Conservation (phyloP, 2,888 invertebrate species). For the Polyommatus icarus region DNA sequence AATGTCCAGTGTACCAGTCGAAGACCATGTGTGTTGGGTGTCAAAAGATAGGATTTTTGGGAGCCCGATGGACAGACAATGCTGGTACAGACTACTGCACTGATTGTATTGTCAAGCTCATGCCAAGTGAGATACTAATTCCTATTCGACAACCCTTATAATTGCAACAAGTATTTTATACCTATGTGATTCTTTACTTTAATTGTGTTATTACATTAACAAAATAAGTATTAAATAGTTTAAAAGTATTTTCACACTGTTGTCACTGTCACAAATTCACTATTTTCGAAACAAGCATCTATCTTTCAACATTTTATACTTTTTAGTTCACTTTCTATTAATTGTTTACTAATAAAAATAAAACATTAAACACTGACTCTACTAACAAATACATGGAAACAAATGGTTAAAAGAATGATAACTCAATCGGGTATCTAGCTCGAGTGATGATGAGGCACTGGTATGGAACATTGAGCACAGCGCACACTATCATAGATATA, state of each 20-base stretch:
- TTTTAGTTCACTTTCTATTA: neutral
- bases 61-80: conserved; percentile 74
- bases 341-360: neutral
- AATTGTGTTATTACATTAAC: neutral
- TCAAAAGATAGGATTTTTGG: conserved; percentile 66
- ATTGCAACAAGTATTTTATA: neutral
- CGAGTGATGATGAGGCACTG: conserved; percentile 68
- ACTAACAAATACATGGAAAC: conserved; percentile 7
- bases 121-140: conserved; percentile 64
- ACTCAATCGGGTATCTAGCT: conserved; percentile 53
- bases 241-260: neutral
- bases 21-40: conserved; percentile 72
- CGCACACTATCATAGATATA: conserved; percentile 49
- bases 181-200: neutral
- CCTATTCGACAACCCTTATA: conserved; percentile 55
- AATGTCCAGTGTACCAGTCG: conserved; percentile 65
- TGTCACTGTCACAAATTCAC: neutral
- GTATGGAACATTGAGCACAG: conserved; percentile 74
- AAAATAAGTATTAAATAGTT: neutral
- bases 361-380: neutral
- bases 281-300: neutral
- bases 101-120: conserved; percentile 66
- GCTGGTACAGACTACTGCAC: conserved; percentile 74
- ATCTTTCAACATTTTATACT: neutral
- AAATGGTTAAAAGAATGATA: conserved; percentile 23